These are phyloP conservation scores for Melospiza georgiana DNA, from an alignment of 2,113 vertebrate species.

Conservation along the genomic window DNA sequence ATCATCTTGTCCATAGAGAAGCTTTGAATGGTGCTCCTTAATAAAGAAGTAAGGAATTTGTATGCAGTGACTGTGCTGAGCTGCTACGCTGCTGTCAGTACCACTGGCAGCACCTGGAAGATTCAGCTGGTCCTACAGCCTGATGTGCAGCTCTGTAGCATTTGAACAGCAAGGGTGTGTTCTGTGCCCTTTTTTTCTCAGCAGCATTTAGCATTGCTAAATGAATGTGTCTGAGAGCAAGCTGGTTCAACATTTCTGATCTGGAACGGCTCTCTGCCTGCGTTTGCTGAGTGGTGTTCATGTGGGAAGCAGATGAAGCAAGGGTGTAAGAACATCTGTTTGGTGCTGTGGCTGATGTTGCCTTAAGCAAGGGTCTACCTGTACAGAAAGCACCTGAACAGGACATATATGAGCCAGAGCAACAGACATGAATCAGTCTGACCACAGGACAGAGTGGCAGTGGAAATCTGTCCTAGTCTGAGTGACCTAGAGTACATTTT, in stretches of 20 bases:
- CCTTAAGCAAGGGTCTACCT: not conserved
- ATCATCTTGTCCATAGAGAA: not conserved
- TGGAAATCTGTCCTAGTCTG: not conserved
- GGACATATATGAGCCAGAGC: not conserved
- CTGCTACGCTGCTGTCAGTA: not conserved
- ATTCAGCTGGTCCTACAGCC: not conserved
- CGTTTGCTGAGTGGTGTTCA: not conserved
- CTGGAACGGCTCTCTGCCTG: not conserved
- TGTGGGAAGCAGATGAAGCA: not conserved
- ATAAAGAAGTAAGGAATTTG: not conserved
- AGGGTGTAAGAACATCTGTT: not conserved
- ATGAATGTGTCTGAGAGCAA: not conserved
- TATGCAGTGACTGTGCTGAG: not conserved
- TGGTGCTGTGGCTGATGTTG: not conserved
- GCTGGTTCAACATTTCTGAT: not conserved
- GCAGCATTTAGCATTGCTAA: not conserved
- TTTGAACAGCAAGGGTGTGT: not conserved
- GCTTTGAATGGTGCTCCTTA: not conserved
- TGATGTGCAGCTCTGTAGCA: not conserved
- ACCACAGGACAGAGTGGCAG: not conserved
- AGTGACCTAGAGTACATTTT: not conserved
- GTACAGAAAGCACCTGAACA: not conserved
- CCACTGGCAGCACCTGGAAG: not conserved
- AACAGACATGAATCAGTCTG: not conserved
- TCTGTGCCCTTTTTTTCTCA: not conserved